Evolutionary conservation across 2,797 vertebrate species (phyloP).

Genomic region (Leptodactylus fallax): DNA sequence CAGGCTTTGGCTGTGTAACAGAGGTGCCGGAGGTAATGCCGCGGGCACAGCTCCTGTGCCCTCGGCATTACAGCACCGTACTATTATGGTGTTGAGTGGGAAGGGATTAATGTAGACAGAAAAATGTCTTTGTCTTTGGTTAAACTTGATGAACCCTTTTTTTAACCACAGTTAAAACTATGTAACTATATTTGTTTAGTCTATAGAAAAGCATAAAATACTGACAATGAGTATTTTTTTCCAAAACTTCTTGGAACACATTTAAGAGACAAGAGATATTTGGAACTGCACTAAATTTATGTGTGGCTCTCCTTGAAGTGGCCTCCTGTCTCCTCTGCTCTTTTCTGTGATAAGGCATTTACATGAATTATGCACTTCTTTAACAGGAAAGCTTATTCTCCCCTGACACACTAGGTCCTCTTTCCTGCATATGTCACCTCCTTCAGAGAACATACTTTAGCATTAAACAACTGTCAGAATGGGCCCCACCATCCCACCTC

Average conservation of each 20-base stretch:
- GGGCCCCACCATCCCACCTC: neutral
- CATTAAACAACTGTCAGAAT: conserved; percentile 37
- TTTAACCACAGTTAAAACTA: no score
- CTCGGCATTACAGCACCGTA: no score
- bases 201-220: neutral
- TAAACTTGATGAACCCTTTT: no score
- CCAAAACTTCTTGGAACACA: neutral
- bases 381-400: conserved; percentile 42
- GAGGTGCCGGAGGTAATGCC: no score
- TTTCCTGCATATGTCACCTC: conserved; percentile 51
- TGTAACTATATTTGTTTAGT: neutral
- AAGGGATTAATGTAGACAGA: no score
- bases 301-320: conserved; percentile 24
- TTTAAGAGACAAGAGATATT: neutral
- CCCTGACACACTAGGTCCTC: conserved; percentile 29
- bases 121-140: no score
- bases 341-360: conserved; percentile 43
- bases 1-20: no score
- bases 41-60: no score
- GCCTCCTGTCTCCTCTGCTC: conserved; percentile 17
- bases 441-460: conserved; percentile 31
- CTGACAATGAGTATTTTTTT: neutral
- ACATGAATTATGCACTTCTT: conserved; percentile 42
- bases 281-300: conserved; percentile 1
- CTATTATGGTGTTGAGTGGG: no score